These are phyloP conservation scores for Ophiothrix spiculata DNA, from an alignment of 35 echinoderm and acorn worm species.

Conservation along the genomic window DNA sequence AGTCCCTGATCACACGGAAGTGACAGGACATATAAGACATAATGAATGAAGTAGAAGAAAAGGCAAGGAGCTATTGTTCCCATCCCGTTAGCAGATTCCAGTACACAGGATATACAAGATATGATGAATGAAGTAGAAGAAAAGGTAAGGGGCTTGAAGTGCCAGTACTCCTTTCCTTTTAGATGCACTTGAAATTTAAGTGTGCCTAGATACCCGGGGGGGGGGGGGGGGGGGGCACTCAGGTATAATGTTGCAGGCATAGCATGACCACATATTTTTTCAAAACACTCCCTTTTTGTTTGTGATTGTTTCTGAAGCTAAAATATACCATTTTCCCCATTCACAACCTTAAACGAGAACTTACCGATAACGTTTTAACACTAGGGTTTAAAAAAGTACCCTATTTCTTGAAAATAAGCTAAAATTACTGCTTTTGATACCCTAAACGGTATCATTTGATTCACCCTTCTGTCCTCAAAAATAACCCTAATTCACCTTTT, in stretches of 20 bases:
- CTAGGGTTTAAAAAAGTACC: no score
- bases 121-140: slow-evolving; percentile 87
- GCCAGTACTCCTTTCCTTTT: background rate
- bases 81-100: slow-evolving; percentile 42
- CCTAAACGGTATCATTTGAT: no score
- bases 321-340: no score
- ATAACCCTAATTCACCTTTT: no score
- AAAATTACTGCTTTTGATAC: no score
- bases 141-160: slow-evolving; percentile 43
- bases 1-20: slow-evolving; percentile 43
- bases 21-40: slow-evolving; percentile 61
- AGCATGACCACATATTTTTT: background rate
- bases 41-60: slow-evolving; percentile 92
- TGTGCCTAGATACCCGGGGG: background rate
- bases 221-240: no score
- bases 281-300: background rate
- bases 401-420: no score
- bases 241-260: no score
- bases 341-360: background rate
- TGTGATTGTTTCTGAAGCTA: no score
- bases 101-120: slow-evolving; percentile 64
- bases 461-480: no score
- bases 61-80: slow-evolving; percentile 54
- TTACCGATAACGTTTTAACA: no score
- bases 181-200: background rate